phyloP scores from a whole-genome alignment of 2,888 invertebrate species.

The Cepaea hortensis region DNA sequence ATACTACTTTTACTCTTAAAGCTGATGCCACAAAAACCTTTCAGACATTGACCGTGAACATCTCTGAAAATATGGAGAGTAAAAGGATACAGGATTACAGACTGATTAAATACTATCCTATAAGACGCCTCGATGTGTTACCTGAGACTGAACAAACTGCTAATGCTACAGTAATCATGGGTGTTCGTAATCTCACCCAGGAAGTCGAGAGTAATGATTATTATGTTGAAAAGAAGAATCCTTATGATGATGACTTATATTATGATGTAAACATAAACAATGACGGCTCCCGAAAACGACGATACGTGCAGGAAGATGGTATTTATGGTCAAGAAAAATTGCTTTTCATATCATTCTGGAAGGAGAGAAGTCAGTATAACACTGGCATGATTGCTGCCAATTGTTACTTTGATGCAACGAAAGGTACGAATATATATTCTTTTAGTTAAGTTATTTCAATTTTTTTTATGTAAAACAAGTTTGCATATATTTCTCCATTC shows the following conservation, averaged over 20 bases:
- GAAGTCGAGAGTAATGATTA: background rate
- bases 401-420: conserved; percentile 16
- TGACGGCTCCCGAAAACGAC: background rate
- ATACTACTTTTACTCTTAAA: background rate
- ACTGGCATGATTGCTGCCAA: conserved; percentile 1
- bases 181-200: no score
- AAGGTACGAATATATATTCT: background rate
- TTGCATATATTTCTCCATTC: background rate
- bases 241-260: background rate
- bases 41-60: background rate
- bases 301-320: background rate
- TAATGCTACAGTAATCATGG: background rate
- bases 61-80: no score
- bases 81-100: background rate
- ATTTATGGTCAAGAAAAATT: background rate
- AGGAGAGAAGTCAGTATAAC: background rate
- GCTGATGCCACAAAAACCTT: background rate
- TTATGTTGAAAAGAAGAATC: background rate
- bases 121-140: background rate
- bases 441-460: background rate
- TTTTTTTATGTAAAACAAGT: background rate
- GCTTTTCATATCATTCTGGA: background rate
- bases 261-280: background rate
- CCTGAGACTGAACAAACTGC: no score
- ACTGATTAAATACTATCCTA: background rate